Evolutionary conservation across 2,797 vertebrate genomes (phyloP).

Genomic region (Pangasius djambal): DNA sequence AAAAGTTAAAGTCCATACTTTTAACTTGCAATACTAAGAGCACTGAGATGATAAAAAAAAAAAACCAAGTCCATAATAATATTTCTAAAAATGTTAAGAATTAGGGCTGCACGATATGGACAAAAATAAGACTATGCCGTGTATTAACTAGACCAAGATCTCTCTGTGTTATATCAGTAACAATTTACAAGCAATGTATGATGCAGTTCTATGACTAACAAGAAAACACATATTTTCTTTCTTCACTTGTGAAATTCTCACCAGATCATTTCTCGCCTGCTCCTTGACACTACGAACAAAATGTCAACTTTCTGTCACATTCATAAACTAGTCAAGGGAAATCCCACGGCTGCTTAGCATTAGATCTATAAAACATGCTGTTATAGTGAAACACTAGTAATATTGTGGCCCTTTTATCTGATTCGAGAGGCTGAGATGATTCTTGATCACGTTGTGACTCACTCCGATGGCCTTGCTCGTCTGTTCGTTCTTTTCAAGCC

Average conservation of each 20-base stretch:
- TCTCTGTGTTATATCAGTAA: too few relatives aligned
- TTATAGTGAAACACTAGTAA: neutral
- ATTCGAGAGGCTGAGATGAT: conserved; percentile 1
- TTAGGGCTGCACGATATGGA: neutral
- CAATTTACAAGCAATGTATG: too few relatives aligned
- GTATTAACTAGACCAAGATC: neutral
- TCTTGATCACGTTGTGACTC: neutral
- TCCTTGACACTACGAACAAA: neutral
- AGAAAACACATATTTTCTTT: neutral
- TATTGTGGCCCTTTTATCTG: neutral
- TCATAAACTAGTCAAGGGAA: neutral
- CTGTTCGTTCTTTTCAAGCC: neutral
- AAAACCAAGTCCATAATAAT: neutral
- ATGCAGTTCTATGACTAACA: too few relatives aligned
- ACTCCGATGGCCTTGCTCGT: neutral
- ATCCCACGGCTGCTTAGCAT: neutral
- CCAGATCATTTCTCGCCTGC: neutral
- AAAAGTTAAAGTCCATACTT: neutral
- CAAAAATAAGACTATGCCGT: too few relatives aligned
- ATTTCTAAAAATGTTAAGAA: neutral
- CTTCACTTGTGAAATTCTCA: neutral
- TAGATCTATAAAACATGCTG: neutral
- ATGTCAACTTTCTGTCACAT: neutral
- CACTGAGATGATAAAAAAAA: too few relatives aligned
- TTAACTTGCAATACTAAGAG: neutral